Evolutionary conservation across 2,113 vertebrate genomes (phyloP), one percentile per base, ranked within the genome.

Genomic region (Eubucco bourcierii): DNA sequence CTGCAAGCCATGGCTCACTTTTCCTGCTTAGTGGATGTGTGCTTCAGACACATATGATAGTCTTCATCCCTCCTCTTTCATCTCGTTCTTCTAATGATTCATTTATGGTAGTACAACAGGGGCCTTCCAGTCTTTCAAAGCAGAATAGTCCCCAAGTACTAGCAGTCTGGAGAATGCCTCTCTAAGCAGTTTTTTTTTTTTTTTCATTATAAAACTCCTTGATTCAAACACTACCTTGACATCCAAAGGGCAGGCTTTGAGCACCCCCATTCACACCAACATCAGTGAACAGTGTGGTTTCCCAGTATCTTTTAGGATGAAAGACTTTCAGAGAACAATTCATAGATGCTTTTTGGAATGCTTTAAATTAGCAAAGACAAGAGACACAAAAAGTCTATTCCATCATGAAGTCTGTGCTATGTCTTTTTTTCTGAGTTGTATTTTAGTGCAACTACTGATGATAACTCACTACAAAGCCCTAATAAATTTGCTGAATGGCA

Each of bases 401-500:
- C 39, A 47, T 87, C 58, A 60, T 53, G 63, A 74, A 67, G 33
- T 60, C 47, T 94, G 61, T 73, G 58, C 53, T 55, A 21, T 19
- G 33, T 65, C 61, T 83, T 87, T 74, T 83, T 50, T 80, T 84
- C 77, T 17, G 25, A 76, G 81, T 17, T 85, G 81, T 34, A 82
- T 71, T 89, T 90, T 67, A 92, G 87, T 74, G 74, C 70, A 93
- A 33, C 75, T 87, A 63, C 64, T 80, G 87, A 87, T 71, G 84
- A 87, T 93, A 93, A 92, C 79, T 89, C 85, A 66, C 75, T 93
- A 47, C 66, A 92, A 92, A 84, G 71, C 80, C 88, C 58, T 81
- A 96, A 94, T 92, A 96, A 95, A 95, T 95, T 93, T 81, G 55
- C 88, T 39, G 72, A 88, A 88, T 78, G 66, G 59, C 59, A 56